Evolutionary conservation across 2,113 vertebrate species (phyloP), one percentile per base, ranked within the genome.

Genomic region (Dasyornis broadbenti): DNA sequence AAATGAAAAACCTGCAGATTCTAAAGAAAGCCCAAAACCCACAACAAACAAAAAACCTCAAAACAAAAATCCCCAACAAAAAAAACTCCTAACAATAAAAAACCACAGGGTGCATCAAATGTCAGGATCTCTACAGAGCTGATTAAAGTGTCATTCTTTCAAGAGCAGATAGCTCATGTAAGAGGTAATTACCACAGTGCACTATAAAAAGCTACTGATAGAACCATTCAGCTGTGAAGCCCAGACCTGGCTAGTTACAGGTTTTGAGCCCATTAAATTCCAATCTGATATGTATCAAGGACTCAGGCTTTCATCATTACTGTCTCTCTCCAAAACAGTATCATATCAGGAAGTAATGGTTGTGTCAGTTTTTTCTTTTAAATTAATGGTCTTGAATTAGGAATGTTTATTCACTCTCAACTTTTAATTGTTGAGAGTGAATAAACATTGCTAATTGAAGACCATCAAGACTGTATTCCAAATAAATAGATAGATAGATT

Each of bases 81-180:
- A 54, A 13, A 50, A 1, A 6, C 11, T 20, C 11, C 6, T 33
- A 56, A 31, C 8, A 65, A n/a, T 5, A n/a, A 79, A 75, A 77
- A 63, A 13, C 0, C 16, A n/a, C 26, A 20, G 18, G 2, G 3
- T 5, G 19, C 15, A 6, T 75, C 19, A 63, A 53, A 59, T n/a
- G 15, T 22, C 50, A 26, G 5, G 31, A n/a, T 59, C 15, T 33
- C 9, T 31, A 9, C 4, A 76, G 6, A 30, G 10, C 14, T 13
- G 11, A 50, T 68, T 60, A 64, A 82, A 86, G 13, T 68, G 44
- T 37, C 85, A 59, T 27, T 80, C 26, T 59, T 90, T 37, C 44
- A 65, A n/a, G 35, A 63, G 45, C 7, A 81, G 18, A 56, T 7
- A 20, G 37, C 31, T 80, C 7, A 37, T 15, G 4, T 72, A 68